Evolutionary conservation across 2,888 invertebrate species (phyloP).

Genomic region (Fragum sueziense): DNA sequence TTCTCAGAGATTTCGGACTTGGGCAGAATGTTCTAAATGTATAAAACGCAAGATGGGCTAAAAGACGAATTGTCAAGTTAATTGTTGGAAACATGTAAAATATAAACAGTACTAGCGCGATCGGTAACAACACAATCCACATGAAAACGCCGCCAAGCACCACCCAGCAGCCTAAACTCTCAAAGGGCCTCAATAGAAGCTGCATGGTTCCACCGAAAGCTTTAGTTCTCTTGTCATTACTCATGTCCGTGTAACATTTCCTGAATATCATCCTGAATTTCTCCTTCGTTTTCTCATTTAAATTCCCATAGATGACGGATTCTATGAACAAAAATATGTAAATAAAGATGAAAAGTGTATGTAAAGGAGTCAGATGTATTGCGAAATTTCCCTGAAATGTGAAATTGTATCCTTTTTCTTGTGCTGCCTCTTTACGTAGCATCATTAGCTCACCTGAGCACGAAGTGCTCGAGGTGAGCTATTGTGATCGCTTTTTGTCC

Average conservation of each 20-base stretch:
- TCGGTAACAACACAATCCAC: background rate
- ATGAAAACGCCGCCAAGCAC: background rate
- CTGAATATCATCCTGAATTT: conserved; percentile 1
- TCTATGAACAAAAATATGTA: background rate
- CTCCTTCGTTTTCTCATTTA: background rate
- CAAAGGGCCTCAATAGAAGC: background rate
- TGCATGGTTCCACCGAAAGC: background rate
- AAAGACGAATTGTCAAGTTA: background rate
- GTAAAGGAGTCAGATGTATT: background rate
- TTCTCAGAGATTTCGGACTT: background rate
- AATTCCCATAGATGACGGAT: background rate
- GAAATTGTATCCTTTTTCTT: background rate
- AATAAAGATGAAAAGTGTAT: background rate
- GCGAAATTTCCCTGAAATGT: background rate
- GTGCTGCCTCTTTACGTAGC: background rate
- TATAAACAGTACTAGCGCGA: background rate
- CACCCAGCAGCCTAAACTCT: background rate
- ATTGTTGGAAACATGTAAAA: conserved; percentile 2
- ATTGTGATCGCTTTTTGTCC: too few species aligned
- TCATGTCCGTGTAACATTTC: conserved; percentile 14
- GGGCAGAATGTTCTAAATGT: background rate
- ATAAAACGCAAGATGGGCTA: background rate
- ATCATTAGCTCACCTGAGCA: too few species aligned
- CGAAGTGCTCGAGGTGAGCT: too few species aligned
- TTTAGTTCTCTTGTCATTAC: background rate